phyloP scores from a whole-genome alignment of 2,113 vertebrate species.

The Canis aureus region DNA sequence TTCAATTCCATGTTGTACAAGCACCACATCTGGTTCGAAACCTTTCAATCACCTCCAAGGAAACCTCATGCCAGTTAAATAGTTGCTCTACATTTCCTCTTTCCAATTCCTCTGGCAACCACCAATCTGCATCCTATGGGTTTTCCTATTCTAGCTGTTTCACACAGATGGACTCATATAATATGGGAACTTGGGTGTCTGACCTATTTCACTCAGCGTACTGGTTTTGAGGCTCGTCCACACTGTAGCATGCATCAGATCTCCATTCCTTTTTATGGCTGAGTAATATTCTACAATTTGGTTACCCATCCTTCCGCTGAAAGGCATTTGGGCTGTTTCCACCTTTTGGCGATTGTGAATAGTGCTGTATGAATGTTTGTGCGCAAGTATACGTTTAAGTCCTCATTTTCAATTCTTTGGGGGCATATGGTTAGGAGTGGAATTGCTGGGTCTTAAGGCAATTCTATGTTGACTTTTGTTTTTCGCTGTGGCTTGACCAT shows the following conservation, averaged over 20 bases:
- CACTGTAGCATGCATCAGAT: neutral
- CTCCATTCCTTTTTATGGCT: neutral
- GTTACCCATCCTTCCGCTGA: neutral
- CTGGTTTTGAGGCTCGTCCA: neutral
- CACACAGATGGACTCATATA: neutral
- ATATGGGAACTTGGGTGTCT: neutral
- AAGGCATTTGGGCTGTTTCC: neutral
- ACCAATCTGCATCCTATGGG: neutral
- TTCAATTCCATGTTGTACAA: neutral
- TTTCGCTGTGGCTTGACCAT: neutral
- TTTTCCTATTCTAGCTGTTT: neutral
- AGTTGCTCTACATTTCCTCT: neutral
- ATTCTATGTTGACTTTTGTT: neutral
- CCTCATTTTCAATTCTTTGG: conserved; percentile 12
- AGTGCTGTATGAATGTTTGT: neutral
- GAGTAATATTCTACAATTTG: neutral
- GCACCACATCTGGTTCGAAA: neutral
- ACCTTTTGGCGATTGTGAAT: neutral
- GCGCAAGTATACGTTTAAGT: neutral
- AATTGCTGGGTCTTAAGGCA: neutral
- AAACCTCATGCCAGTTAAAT: neutral
- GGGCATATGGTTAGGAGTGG: neutral
- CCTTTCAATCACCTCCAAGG: neutral
- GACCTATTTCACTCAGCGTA: neutral
- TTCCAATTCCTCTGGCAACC: neutral